Evolutionary conservation across 2,888 invertebrate genomes (phyloP).

Genomic region (Acanthopleura granulata): DNA sequence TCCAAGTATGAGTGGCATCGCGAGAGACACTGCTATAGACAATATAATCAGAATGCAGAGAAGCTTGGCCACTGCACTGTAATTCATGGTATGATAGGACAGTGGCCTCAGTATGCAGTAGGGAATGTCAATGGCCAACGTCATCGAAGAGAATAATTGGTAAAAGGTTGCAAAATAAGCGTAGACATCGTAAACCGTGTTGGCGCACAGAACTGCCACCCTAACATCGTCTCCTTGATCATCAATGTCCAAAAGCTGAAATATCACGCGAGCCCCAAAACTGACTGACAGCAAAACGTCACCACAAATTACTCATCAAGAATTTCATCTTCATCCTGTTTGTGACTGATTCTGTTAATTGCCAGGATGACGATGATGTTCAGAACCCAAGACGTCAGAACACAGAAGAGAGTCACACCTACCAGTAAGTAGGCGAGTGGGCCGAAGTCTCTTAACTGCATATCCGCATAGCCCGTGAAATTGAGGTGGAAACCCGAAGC

Average conservation of each 20-base stretch:
- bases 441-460: no score
- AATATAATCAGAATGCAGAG: neutral
- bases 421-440: no score
- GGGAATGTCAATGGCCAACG: neutral
- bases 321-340: neutral
- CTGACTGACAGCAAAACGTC: constrained; percentile 1
- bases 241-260: neutral
- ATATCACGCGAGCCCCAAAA: neutral
- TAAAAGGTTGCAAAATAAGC: constrained; percentile 1
- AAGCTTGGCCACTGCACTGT: neutral
- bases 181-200: neutral
- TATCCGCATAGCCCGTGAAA: no score
- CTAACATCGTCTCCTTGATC: neutral
- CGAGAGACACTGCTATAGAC: neutral
- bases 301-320: neutral
- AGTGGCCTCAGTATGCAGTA: neutral
- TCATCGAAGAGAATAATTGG: constrained; percentile 10
- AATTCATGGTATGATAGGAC: neutral
- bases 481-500: no score
- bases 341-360: neutral
- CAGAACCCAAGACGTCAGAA: neutral
- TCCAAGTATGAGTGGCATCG: neutral
- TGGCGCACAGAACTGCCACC: neutral
- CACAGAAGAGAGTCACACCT: no score
- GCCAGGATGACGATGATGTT: neutral